A percentile compares a stretch with the other conserved stretches of the same genome.
These are phyloP conservation scores for Pedicia rivosa DNA, from an alignment of 2,888 invertebrate genomes.

Conservation along the genomic window DNA sequence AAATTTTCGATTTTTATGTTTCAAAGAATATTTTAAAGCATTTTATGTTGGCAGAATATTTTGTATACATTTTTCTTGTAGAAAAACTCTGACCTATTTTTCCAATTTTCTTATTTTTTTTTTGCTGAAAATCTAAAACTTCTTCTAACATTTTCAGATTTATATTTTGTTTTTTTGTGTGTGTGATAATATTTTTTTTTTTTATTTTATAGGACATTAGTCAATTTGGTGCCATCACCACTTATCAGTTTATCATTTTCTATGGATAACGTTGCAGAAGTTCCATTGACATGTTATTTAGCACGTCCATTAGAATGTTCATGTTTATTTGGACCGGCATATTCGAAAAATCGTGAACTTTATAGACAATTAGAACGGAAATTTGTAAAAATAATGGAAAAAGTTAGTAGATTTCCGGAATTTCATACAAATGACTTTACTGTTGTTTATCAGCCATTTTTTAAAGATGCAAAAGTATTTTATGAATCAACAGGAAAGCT, in stretches of 20 bases:
- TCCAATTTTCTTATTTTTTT: too few species aligned
- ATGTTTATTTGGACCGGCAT: conserved; percentile 14
- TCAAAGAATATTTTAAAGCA: too few species aligned
- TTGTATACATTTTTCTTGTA: too few species aligned
- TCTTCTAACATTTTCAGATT: too few species aligned
- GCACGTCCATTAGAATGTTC: conserved; percentile 13
- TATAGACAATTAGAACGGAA: conserved; percentile 12
- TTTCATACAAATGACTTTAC: conserved; percentile 12
- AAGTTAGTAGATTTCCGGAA: conserved; percentile 12
- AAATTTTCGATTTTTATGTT: too few species aligned
- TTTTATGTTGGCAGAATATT: too few species aligned
- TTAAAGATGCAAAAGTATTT: conserved; percentile 11
- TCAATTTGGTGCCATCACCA: conserved; percentile 15
- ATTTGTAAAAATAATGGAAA: conserved; percentile 15
- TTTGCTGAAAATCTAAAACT: too few species aligned
- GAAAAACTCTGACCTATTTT: too few species aligned
- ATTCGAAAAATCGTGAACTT: conserved; percentile 11
- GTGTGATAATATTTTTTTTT: too few species aligned
- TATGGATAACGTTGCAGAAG: conserved; percentile 11
- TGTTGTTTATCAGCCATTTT: conserved; percentile 13
- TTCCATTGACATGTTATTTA: conserved; percentile 12
- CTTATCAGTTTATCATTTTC: conserved; percentile 13
- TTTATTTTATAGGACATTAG: conserved; percentile 13
- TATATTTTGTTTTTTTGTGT: too few species aligned
- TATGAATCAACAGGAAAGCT: conserved; percentile 5